phyloP scores from a whole-genome alignment of 2,113 vertebrate species.

The Herpailurus yagouaroundi region DNA sequence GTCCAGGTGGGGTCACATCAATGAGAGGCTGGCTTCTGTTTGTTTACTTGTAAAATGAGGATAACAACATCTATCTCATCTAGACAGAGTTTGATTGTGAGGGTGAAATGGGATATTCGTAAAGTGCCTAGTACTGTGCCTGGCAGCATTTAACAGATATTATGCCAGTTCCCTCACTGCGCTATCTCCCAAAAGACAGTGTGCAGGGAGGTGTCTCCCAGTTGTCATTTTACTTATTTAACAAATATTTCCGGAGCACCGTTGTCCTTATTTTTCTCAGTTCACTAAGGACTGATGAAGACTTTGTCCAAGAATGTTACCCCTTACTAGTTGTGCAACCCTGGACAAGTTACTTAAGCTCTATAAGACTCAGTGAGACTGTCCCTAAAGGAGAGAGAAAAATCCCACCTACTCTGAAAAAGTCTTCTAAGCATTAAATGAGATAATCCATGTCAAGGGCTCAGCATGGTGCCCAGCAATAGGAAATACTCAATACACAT shows the following conservation, averaged over 20 bases:
- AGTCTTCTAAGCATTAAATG: neutral
- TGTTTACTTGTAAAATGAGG: neutral
- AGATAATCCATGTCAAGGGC: neutral
- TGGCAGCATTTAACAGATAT: neutral
- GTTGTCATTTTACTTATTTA: neutral
- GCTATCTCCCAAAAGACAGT: neutral
- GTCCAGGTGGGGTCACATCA: neutral
- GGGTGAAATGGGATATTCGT: neutral
- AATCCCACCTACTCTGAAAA: neutral
- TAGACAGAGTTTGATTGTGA: neutral
- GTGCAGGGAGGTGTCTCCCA: neutral
- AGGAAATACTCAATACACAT: neutral
- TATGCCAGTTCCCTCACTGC: neutral
- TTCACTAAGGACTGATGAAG: neutral
- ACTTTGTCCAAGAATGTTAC: neutral
- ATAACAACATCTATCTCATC: neutral
- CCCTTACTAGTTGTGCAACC: neutral
- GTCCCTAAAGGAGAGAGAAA: neutral
- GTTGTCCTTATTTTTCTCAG: neutral
- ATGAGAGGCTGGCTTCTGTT: neutral
- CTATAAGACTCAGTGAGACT: neutral
- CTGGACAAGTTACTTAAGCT: neutral
- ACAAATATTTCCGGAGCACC: neutral
- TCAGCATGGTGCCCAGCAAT: neutral
- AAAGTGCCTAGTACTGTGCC: neutral